Conservation (phyloP, 2,888 invertebrate species). For the Agrochola lota region DNA sequence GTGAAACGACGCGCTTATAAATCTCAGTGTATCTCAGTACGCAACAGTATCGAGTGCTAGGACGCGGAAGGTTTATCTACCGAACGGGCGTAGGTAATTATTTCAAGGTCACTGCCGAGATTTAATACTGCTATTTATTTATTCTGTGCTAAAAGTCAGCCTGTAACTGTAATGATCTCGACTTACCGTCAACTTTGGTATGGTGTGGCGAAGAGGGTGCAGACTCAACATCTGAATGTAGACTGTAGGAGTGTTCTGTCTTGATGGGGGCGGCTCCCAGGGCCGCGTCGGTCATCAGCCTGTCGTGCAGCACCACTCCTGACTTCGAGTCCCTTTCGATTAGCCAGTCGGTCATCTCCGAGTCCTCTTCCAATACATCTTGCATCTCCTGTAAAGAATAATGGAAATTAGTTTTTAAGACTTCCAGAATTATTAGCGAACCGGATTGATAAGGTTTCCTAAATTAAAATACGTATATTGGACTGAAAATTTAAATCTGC, state of each 20-base stretch:
- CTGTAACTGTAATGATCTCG: not conserved
- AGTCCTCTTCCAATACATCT: conserved; percentile 92
- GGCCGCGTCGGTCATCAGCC: conserved; percentile 97
- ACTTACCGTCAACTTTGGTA: conserved; percentile 93
- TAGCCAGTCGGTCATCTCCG: conserved; percentile 93
- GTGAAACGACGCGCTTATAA: too few relatives aligned
- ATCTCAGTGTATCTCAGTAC: too few relatives aligned
- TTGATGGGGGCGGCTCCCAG: conserved; percentile 96
- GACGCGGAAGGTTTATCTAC: too few relatives aligned
- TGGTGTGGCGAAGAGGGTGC: conserved; percentile 93
- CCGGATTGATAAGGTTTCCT: not conserved
- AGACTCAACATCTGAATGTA: conserved; percentile 93
- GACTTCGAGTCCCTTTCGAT: conserved; percentile 92
- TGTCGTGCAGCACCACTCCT: conserved; percentile 95
- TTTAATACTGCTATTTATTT: too few relatives aligned
- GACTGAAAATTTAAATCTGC: not conserved
- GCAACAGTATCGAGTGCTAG: too few relatives aligned
- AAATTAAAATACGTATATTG: not conserved
- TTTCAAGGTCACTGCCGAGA: too few relatives aligned
- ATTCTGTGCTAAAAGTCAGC: not conserved
- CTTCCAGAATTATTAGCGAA: not conserved
- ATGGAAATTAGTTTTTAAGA: conserved; percentile 4
- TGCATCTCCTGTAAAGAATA: conserved; percentile 90
- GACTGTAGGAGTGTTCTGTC: conserved; percentile 97
- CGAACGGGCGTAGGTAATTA: too few relatives aligned